A percentile compares a stretch with the other conserved stretches of the same genome.
Evolutionary conservation across 2,113 vertebrate genomes (phyloP).

Genomic region (Passer montanus): DNA sequence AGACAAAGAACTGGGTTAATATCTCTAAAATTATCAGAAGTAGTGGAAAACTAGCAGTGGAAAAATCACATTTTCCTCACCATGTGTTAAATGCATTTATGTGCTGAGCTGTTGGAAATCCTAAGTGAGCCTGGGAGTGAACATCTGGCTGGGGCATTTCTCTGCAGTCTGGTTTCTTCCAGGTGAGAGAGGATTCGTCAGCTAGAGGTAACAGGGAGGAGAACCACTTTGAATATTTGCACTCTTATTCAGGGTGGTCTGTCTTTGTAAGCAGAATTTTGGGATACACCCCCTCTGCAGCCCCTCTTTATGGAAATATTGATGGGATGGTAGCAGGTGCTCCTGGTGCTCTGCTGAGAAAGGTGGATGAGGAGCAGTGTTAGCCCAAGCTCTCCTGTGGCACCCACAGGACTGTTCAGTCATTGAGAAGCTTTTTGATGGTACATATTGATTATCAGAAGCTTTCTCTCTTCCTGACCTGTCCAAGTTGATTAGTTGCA

Average conservation of each 20-base stretch:
- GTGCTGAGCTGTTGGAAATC: conserved; percentile 33
- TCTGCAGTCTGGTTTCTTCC: background rate
- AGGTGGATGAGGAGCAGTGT: background rate
- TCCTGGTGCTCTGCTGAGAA: background rate
- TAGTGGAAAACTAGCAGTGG: conserved; percentile 26
- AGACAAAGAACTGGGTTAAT: conserved; percentile 7
- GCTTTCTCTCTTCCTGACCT: background rate
- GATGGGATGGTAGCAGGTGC: background rate
- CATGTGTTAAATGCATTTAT: background rate
- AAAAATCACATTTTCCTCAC: conserved; percentile 26
- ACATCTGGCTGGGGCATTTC: conserved; percentile 10
- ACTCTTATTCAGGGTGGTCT: background rate
- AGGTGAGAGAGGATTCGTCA: conserved; percentile 2
- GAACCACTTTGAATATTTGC: background rate
- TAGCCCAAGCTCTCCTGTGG: background rate
- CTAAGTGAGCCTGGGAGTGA: background rate
- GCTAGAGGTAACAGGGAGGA: background rate
- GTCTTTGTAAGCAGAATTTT: background rate
- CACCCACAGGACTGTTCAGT: background rate
- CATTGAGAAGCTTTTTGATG: background rate
- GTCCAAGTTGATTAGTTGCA: background rate
- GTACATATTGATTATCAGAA: background rate
- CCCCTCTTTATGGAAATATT: background rate
- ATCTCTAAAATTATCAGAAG: conserved; percentile 35
- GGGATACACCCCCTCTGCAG: fast-evolving